Evolutionary conservation across 2,888 invertebrate species (phyloP).

Genomic region (Opisthograptis luteolata): DNA sequence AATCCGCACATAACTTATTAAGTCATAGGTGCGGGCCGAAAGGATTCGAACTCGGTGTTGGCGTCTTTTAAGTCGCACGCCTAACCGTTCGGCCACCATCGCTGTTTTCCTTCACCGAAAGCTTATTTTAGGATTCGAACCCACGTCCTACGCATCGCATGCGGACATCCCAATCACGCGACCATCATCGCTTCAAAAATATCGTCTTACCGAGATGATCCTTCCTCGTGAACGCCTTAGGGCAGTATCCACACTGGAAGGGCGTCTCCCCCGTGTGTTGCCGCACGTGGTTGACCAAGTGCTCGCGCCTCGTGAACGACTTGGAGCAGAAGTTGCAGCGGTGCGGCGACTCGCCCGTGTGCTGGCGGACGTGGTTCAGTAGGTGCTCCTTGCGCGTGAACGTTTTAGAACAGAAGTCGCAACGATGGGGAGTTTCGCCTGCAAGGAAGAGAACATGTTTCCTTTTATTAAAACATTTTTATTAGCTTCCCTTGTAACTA

Average conservation of each 20-base stretch:
- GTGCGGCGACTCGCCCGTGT: constrained; percentile 93
- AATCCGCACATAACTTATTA: too few species aligned
- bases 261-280: constrained; percentile 91
- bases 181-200: too few species aligned
- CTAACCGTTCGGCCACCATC: too few species aligned
- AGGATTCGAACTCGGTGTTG: too few species aligned
- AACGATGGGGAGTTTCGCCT: constrained; percentile 90
- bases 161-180: too few species aligned
- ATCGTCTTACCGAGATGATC: constrained; percentile 90
- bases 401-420: constrained; percentile 91
- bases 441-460: constrained; percentile 28
- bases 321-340: constrained; percentile 94
- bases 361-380: constrained; percentile 90
- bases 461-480: too few species aligned
- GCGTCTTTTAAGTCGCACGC: too few species aligned
- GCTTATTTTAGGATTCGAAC: too few species aligned
- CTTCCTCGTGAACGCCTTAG: constrained; percentile 93
- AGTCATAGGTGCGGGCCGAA: too few species aligned
- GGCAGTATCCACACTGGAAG: constrained; percentile 92
- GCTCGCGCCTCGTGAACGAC: constrained; percentile 94
- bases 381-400: constrained; percentile 91
- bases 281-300: constrained; percentile 93
- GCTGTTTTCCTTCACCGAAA: too few species aligned
- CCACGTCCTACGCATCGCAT: too few species aligned
- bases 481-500: too few species aligned